Percentiles rank a stretch among this genome's conserved stretches.
These are phyloP conservation scores for Drosophila nasuta DNA, from an alignment of 1,140 invertebrate species.

Conservation along the genomic window DNA sequence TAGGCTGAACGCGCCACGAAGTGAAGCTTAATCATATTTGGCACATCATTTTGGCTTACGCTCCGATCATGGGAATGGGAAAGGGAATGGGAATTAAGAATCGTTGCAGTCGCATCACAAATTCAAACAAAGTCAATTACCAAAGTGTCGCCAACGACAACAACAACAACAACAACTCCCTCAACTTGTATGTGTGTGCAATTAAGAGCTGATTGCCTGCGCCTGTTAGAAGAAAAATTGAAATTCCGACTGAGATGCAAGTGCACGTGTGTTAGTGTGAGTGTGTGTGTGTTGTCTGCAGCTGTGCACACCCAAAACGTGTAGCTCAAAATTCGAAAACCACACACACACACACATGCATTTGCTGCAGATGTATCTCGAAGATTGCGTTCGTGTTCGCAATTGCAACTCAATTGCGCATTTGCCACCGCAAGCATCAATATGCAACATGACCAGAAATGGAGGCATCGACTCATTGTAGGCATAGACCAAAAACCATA, in stretches of 20 bases:
- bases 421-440: conserved; percentile 82
- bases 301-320: conserved; percentile 76
- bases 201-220: conserved; percentile 77
- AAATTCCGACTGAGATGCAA: conserved; percentile 64
- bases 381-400: conserved; percentile 75
- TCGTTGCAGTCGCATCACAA: conserved; percentile 4
- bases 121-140: conserved; percentile 64
- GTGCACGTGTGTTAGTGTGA: conserved; percentile 26
- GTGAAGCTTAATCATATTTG: conserved; percentile 55
- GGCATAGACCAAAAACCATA: conserved; percentile 62
- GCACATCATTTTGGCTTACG: conserved; percentile 59
- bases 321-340: conserved; percentile 81
- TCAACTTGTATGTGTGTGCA: conserved; percentile 38
- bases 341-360: conserved; percentile 37
- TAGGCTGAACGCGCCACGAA: conserved; percentile 67
- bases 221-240: conserved; percentile 64
- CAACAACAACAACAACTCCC: neutral
- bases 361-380: conserved; percentile 51
- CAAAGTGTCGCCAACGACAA: conserved; percentile 35
- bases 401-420: conserved; percentile 84
- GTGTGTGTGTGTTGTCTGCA: conserved; percentile 29
- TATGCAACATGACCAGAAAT: conserved; percentile 44
- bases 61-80: conserved; percentile 20
- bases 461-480: conserved; percentile 44
- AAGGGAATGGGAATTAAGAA: neutral